Percentiles rank a stretch among this genome's conserved stretches.
These are phyloP conservation scores for Dioctria rufipes DNA, from an alignment of 2,888 invertebrate genomes.

Conservation along the genomic window DNA sequence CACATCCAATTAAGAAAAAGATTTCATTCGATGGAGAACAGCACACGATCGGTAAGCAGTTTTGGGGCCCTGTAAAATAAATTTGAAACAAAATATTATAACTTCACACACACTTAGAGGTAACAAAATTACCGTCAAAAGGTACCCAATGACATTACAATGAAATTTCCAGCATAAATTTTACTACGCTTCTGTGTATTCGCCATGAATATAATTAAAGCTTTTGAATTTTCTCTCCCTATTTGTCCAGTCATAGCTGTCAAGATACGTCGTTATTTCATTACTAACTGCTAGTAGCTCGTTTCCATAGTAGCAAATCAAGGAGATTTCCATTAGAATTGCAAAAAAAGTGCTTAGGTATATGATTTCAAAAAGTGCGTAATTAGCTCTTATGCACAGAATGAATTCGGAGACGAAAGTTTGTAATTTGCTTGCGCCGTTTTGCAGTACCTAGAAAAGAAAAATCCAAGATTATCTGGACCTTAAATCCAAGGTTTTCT, in stretches of 20 bases:
- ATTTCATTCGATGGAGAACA: conserved; percentile 6
- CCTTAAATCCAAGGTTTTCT: too few species aligned
- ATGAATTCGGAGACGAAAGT: background rate
- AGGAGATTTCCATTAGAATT: background rate
- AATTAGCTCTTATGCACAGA: background rate
- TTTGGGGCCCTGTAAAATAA: background rate
- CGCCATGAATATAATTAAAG: conserved; percentile 6
- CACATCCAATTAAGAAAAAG: background rate
- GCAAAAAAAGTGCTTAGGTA: background rate
- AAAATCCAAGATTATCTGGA: background rate
- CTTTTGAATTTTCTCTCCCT: background rate
- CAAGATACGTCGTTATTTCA: background rate
- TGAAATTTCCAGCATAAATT: conserved; percentile 21
- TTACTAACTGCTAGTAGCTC: background rate
- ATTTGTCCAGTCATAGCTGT: conserved; percentile 1
- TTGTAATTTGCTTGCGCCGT: background rate
- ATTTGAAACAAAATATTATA: too few species aligned
- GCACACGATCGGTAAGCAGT: background rate
- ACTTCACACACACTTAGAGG: background rate
- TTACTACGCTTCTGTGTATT: conserved; percentile 10
- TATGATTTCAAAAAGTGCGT: conserved; percentile 19
- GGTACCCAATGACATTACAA: conserved; percentile 1
- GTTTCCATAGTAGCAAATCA: conserved; percentile 11
- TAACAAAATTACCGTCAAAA: background rate
- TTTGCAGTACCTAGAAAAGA: background rate